Evolutionary conservation across 1,140 invertebrate genomes (phyloP), one percentile per base, ranked within the genome.

Genomic region (Eriosoma lanigerum): DNA sequence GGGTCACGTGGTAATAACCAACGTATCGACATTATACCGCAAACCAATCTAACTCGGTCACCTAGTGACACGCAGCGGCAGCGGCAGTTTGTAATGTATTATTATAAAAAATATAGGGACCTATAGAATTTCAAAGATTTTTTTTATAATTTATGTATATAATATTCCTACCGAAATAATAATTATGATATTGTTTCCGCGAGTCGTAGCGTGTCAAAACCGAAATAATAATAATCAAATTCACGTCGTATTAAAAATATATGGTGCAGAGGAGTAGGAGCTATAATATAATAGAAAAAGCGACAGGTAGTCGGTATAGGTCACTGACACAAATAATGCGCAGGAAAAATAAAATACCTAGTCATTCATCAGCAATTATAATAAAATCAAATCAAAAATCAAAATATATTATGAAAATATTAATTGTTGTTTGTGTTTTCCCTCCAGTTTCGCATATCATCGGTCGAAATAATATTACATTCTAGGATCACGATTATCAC

Each of bases 331-430:
- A 21, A 66, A 46, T 1, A 3, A 46, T 66, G 32, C 32, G 3
- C 17, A 21, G 26, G 44, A 66, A 46, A 46, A 66, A 66, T 21
- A 64, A 21, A 62, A 29, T 32, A 10, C n/a, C 38, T 12, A 46
- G 32, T 66, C 19, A 44, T 66, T 21, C n/a, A n/a, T 66, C 32
- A 15, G 64, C 21, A 46, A 66, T 66, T 66, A 44, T 44, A 21
- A 66, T 44, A 64, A n/a, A 64, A 64, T 38, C 62, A 64, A 64
- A 64, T n/a, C n/a, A n/a, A n/a, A n/a, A n/a, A n/a, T n/a, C n/a
- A n/a, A n/a, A n/a, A n/a, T n/a, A n/a, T n/a, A n/a, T n/a, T n/a
- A n/a, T n/a, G n/a, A n/a, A n/a, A n/a, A n/a, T n/a, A n/a, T n/a
- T 17, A 29, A 64, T 64, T 64, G 32, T 64, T 64, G 19, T 64